Evolutionary conservation across 92 coral and sea anemone genomes (phyloP), one percentile per base, ranked within the genome.

Genomic region (Micromussa lordhowensis): DNA sequence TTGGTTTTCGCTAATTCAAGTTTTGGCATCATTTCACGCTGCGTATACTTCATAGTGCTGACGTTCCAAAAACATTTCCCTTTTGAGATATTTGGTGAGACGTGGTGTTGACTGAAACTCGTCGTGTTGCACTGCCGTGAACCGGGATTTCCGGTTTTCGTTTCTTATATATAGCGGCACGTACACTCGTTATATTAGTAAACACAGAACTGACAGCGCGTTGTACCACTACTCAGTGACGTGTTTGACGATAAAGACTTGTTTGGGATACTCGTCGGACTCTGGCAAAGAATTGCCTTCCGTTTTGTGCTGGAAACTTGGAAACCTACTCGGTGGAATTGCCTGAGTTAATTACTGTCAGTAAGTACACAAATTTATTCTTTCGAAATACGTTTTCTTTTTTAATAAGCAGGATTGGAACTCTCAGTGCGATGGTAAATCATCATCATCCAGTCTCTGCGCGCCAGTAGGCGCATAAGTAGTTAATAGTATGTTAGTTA

Each of bases 101-200:
- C 40, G 76, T 21, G 4, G 49, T n/a, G 73, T 36, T 35, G 51
- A 36, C 49, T 38, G 19, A 19, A 34, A 13, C 51, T 16, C 21
- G 4, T 73, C 13, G 34, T 66, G 17, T 66, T 66, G 13, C 28
- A 66, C 29, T 9, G 34, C n/a, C 48, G 78, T 73, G 49, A 32
- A 34, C 83, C 73, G 35, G 83, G 83, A 80, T 80, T 80, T 80
- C 83, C 83, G 73, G 44, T 59, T 18, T 79, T 58, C 72, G 11
- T 24, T 59, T 21, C 53, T 17, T 2, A 13, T n/a, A 24, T 48
- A 22, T 7, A 11, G 49, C 71, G 54, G 72, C 83, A 80, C 83
- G 83, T 80, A 77, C 24, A 21, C 48, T 30, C 53, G 14, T 34
- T 78, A 51, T 16, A 31, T 57, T 57, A 29, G 53, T 80, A 31